These are phyloP conservation scores for Eupithecia abbreviata DNA, from an alignment of 2,888 invertebrate species.

Conservation along the genomic window DNA sequence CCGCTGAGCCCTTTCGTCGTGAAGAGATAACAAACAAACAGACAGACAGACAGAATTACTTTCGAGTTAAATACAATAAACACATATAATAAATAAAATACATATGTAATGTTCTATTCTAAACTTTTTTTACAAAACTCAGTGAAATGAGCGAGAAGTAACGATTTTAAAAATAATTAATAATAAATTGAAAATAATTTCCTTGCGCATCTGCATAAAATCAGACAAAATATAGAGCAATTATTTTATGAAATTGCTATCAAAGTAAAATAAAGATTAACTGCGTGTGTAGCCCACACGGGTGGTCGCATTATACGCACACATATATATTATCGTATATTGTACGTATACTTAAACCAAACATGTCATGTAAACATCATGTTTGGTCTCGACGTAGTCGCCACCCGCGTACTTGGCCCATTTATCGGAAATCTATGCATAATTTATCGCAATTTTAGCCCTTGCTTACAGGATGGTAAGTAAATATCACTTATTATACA, in stretches of 20 bases:
- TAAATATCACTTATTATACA: neutral
- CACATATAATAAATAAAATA: no score
- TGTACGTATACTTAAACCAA: slow-evolving; percentile 44
- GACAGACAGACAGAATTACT: no score
- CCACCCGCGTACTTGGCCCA: slow-evolving; percentile 33
- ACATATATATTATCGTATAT: slow-evolving; percentile 26
- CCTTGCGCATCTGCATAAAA: no score
- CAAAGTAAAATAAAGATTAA: neutral
- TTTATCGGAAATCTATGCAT: slow-evolving; percentile 10
- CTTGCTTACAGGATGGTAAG: neutral
- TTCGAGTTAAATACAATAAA: no score
- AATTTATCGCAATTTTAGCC: slow-evolving; percentile 9
- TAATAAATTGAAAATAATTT: no score
- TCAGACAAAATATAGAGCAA: neutral
- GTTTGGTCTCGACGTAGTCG: slow-evolving; percentile 42
- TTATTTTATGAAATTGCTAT: neutral
- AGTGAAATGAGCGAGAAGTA: no score
- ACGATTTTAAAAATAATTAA: no score
- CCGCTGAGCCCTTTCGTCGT: no score
- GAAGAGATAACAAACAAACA: no score
- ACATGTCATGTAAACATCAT: slow-evolving; percentile 49
- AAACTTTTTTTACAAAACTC: neutral
- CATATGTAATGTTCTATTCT: neutral
- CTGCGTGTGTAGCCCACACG: slow-evolving; percentile 15
- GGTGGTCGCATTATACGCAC: slow-evolving; percentile 52